phyloP scores from a whole-genome alignment of 2,888 invertebrate species.

The Eustalomyia histrio region DNA sequence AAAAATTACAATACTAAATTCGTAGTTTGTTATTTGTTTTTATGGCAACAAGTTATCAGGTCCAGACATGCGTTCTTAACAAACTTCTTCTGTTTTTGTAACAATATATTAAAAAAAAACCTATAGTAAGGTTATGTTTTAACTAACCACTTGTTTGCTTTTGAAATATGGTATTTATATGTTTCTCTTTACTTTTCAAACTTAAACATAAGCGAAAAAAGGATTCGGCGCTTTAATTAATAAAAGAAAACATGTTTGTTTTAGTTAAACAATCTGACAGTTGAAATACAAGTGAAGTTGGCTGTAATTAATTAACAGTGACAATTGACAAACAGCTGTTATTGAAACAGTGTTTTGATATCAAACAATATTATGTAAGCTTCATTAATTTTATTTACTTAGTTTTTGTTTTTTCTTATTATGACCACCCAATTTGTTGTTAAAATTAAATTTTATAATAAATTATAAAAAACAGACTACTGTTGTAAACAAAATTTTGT shows the following conservation, averaged over 20 bases:
- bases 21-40: slow-evolving; percentile 5
- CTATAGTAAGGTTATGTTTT: slow-evolving; percentile 48
- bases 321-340: slow-evolving; percentile 8
- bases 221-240: slow-evolving; percentile 50
- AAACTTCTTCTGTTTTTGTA: background rate
- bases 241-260: background rate
- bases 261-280: slow-evolving; percentile 42
- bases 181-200: background rate
- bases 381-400: background rate
- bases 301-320: slow-evolving; percentile 39
- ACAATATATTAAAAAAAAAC: slow-evolving; percentile 1
- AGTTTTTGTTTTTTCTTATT: background rate
- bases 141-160: slow-evolving; percentile 64
- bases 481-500: background rate
- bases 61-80: slow-evolving; percentile 40
- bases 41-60: slow-evolving; percentile 49
- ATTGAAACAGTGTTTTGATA: background rate
- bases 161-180: slow-evolving; percentile 1
- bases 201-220: background rate
- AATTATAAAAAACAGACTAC: slow-evolving; percentile 11
- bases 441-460: slow-evolving; percentile 4
- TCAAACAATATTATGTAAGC: background rate
- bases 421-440: slow-evolving; percentile 13
- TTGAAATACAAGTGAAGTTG: slow-evolving; percentile 35
- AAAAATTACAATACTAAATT: too few species aligned